These are phyloP conservation scores for Coptotermes formosanus DNA, from an alignment of 1,140 invertebrate species.

Conservation along the genomic window DNA sequence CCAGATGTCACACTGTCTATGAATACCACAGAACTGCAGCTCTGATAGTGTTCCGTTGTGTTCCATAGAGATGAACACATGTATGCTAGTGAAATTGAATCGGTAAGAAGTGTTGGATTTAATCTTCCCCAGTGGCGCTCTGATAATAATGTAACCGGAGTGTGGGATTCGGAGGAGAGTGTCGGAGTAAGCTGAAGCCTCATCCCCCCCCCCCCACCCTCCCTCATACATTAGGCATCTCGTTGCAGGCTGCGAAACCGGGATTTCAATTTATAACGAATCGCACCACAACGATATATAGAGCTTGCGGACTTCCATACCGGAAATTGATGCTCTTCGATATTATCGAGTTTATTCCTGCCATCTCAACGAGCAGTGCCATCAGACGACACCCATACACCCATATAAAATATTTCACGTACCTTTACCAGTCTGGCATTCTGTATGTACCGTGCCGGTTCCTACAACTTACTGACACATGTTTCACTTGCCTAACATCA, in stretches of 20 bases:
- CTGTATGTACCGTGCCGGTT: background rate
- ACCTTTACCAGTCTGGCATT: background rate
- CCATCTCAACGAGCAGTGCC: background rate
- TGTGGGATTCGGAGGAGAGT: background rate
- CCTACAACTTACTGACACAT: background rate
- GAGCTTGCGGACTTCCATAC: background rate
- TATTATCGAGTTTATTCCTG: background rate
- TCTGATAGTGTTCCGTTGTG: no score
- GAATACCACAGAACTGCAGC: no score
- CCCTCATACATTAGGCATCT: no score
- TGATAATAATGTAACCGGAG: background rate
- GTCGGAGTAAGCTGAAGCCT: background rate
- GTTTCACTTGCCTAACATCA: background rate
- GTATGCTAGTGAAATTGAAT: no score
- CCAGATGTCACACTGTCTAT: no score
- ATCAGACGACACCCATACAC: background rate
- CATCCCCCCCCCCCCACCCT: background rate
- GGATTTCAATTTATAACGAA: background rate
- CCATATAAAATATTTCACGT: background rate
- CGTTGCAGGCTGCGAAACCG: background rate
- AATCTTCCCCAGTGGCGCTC: no score
- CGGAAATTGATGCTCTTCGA: background rate
- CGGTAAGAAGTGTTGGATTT: no score
- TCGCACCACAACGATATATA: background rate
- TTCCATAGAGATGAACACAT: no score